These are phyloP conservation scores for Volucella zonaria DNA, from an alignment of 2,888 invertebrate genomes.

Conservation along the genomic window DNA sequence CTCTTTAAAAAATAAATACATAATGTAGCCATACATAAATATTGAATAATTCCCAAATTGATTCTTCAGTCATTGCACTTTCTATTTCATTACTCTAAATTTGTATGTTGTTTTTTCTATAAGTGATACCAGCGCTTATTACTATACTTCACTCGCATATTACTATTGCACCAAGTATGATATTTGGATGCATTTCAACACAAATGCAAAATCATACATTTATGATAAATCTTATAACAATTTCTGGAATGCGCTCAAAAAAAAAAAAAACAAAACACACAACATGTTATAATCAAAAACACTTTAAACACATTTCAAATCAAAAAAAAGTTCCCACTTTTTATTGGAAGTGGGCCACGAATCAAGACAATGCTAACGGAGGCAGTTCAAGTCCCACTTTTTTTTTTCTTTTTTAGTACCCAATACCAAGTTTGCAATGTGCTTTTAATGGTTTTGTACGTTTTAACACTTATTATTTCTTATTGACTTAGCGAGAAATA, in stretches of 20 bases:
- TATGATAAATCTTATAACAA: not conserved
- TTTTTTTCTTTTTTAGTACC: slow-evolving; percentile 29
- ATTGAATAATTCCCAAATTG: too few relatives aligned
- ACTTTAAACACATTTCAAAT: slow-evolving; percentile 45
- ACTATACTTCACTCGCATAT: too few relatives aligned
- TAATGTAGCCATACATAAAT: too few relatives aligned
- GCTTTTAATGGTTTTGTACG: slow-evolving; percentile 14
- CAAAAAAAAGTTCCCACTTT: slow-evolving; percentile 8
- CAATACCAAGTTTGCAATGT: slow-evolving; percentile 13
- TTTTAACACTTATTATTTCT: slow-evolving; percentile 32
- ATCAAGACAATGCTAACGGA: slow-evolving; percentile 28
- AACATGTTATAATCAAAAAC: slow-evolving; percentile 41
- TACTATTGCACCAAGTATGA: too few relatives aligned
- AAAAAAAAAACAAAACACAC: too few relatives aligned
- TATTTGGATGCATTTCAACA: too few relatives aligned
- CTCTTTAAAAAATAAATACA: too few relatives aligned
- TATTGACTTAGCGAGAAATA: slow-evolving; percentile 12
- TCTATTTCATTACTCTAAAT: too few relatives aligned
- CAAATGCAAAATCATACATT: not conserved
- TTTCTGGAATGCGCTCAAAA: slow-evolving; percentile 38
- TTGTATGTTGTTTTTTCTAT: too few relatives aligned
- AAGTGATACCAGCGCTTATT: too few relatives aligned
- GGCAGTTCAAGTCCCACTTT: slow-evolving; percentile 32
- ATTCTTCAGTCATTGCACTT: too few relatives aligned
- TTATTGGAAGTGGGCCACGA: slow-evolving; percentile 50